phyloP scores from a whole-genome alignment of 2,888 invertebrate species.

The Cyclophora punctaria region DNA sequence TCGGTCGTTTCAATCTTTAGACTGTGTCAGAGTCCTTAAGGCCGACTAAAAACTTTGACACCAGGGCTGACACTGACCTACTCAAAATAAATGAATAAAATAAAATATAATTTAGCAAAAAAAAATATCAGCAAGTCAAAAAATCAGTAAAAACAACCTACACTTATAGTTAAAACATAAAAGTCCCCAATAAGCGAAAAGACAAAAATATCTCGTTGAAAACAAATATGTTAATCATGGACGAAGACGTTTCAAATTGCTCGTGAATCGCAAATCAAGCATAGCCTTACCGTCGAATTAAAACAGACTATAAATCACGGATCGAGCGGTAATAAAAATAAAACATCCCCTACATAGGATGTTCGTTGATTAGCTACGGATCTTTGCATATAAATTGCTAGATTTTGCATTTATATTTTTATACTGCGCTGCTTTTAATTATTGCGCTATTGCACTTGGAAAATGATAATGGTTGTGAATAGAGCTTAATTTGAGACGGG shows the following conservation, averaged over 20 bases:
- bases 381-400: constrained; percentile 31
- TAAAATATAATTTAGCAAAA: too few species aligned
- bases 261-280: constrained; percentile 14
- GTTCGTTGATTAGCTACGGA: constrained; percentile 26
- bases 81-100: too few species aligned
- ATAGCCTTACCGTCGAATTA: constrained; percentile 13
- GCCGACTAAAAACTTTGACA: too few species aligned
- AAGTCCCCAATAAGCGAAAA: too few species aligned
- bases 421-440: constrained; percentile 8
- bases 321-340: constrained; percentile 31
- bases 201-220: too few species aligned
- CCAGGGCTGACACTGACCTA: too few species aligned
- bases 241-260: constrained; percentile 10
- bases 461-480: not conserved
- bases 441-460: constrained; percentile 12
- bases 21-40: too few species aligned
- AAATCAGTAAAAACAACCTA: too few species aligned
- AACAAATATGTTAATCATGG: not conserved
- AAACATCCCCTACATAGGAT: constrained; percentile 18
- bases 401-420: constrained; percentile 21
- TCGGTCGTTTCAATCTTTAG: too few species aligned
- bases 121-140: too few species aligned
- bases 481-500: too few species aligned
- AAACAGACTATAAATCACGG: constrained; percentile 29
- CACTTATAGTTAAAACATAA: too few species aligned